These are phyloP conservation scores for Diorhabda carinulata DNA, from an alignment of 1,140 invertebrate species.

Conservation along the genomic window DNA sequence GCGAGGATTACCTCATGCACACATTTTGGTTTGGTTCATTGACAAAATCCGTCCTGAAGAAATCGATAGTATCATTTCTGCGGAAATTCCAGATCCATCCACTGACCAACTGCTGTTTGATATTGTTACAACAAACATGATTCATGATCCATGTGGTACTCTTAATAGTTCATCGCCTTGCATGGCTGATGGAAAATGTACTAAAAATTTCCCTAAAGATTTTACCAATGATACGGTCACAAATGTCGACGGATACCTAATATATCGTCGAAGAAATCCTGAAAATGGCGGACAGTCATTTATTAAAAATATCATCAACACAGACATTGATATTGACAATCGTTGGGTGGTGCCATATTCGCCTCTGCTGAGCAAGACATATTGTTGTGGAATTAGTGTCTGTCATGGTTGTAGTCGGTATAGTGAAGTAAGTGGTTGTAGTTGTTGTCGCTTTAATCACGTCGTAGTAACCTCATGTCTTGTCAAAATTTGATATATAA, in stretches of 20 bases:
- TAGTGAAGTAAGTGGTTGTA: too few relatives aligned
- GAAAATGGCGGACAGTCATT: constrained; percentile 20
- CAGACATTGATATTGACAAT: constrained; percentile 26
- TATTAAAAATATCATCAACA: constrained; percentile 12
- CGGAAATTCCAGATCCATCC: too few relatives aligned
- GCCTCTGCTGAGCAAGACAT: constrained; percentile 41
- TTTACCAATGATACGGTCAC: constrained; percentile 43
- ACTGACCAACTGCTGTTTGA: too few relatives aligned
- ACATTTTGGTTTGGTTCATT: constrained; percentile 50
- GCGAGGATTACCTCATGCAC: too few relatives aligned
- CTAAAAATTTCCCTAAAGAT: constrained; percentile 46
- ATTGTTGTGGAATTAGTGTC: too few relatives aligned
- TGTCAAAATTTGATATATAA: too few relatives aligned
- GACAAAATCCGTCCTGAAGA: constrained; percentile 43
- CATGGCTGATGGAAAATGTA: constrained; percentile 50
- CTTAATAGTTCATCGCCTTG: constrained; percentile 50
- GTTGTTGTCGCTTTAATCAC: too few relatives aligned
- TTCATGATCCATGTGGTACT: constrained; percentile 53
- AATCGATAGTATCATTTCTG: constrained; percentile 53
- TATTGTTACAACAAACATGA: too few relatives aligned
- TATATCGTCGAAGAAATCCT: too few relatives aligned
- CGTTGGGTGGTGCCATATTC: constrained; percentile 47
- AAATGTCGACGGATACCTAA: constrained; percentile 44
- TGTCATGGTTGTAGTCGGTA: too few relatives aligned
- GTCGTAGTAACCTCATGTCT: too few relatives aligned